Conservation (phyloP, 2,113 vertebrate species). For the Nibea coibor region DNA sequence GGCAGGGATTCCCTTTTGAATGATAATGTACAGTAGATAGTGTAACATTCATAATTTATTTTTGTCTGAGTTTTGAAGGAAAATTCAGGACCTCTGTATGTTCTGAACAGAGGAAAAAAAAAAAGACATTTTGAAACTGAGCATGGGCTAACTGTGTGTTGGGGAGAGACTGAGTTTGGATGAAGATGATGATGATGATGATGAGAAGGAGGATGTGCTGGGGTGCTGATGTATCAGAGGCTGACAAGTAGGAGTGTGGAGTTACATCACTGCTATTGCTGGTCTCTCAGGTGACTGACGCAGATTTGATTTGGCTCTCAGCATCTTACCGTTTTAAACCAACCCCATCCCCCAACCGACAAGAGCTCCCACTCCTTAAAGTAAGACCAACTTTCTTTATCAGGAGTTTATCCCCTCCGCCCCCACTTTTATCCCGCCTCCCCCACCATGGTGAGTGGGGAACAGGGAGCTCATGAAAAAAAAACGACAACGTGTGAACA, state of each 20-base stretch:
- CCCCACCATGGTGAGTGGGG: slow-evolving; percentile 21
- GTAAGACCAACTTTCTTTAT: slow-evolving; percentile 59
- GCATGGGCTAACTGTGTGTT: slow-evolving; percentile 35
- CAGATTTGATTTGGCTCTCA: slow-evolving; percentile 48
- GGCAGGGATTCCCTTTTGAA: slow-evolving; percentile 95
- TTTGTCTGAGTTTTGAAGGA: slow-evolving; percentile 88
- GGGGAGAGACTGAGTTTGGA: slow-evolving; percentile 34
- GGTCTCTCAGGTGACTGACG: slow-evolving; percentile 49
- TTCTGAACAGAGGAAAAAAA: slow-evolving; percentile 86
- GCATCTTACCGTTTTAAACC: slow-evolving; percentile 26
- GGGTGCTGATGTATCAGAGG: slow-evolving; percentile 21
- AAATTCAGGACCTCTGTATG: slow-evolving; percentile 78
- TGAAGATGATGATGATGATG: slow-evolving; percentile 30
- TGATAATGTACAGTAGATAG: slow-evolving; percentile 91
- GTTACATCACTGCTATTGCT: slow-evolving; percentile 16
- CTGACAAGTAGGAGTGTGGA: slow-evolving; percentile 18
- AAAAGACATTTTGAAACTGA: slow-evolving; percentile 61
- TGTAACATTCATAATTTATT: slow-evolving; percentile 96
- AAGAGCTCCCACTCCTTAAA: slow-evolving; percentile 42
- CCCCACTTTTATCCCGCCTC: not conserved
- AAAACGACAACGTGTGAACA: slow-evolving; percentile 73
- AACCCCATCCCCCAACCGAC: slow-evolving; percentile 25
- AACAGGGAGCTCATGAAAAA: slow-evolving; percentile 60
- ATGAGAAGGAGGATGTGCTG: slow-evolving; percentile 9
- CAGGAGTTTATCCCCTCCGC: slow-evolving; percentile 60